Conservation (phyloP, 1,140 invertebrate genomes). For the Pseudomyrmex cubaensis region DNA sequence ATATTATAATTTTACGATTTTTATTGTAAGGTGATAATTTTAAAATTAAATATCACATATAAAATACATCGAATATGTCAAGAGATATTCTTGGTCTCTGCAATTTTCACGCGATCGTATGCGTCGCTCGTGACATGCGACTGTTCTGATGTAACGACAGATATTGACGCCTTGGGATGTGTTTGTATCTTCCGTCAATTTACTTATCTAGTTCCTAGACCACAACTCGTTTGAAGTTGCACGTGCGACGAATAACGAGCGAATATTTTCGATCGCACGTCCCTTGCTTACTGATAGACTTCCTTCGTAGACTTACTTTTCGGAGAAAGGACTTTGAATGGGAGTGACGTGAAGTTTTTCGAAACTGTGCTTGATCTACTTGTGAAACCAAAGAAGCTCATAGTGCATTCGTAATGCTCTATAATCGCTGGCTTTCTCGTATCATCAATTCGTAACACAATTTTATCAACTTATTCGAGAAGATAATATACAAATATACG, state of each 20-base stretch:
- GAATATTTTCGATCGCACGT: constrained; percentile 47
- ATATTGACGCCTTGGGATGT: not conserved
- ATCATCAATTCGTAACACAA: constrained; percentile 1
- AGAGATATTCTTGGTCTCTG: not conserved
- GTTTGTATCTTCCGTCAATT: constrained; percentile 31
- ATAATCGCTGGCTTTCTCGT: not conserved
- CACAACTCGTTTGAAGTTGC: constrained; percentile 10
- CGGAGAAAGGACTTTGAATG: constrained; percentile 35
- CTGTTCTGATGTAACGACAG: not conserved
- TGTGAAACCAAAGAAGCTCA: constrained; percentile 28
- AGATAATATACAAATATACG: not conserved
- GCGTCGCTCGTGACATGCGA: constrained; percentile 54
- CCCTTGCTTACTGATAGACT: constrained; percentile 39
- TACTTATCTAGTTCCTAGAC: constrained; percentile 44
- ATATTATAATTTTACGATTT: not conserved
- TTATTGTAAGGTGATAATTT: not conserved
- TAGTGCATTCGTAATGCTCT: not conserved
- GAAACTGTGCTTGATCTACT: constrained; percentile 17
- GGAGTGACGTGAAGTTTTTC: constrained; percentile 37
- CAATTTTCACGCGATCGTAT: too few relatives aligned
- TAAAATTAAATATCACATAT: not conserved
- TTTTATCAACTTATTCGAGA: not conserved
- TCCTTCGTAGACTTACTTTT: constrained; percentile 37
- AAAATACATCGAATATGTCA: too few relatives aligned
- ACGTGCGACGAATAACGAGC: constrained; percentile 46